A percentile compares a stretch with the other conserved stretches of the same genome.
Conservation (phyloP, 2,113 vertebrate species). For the Boulengeromyrus knoepffleri region DNA sequence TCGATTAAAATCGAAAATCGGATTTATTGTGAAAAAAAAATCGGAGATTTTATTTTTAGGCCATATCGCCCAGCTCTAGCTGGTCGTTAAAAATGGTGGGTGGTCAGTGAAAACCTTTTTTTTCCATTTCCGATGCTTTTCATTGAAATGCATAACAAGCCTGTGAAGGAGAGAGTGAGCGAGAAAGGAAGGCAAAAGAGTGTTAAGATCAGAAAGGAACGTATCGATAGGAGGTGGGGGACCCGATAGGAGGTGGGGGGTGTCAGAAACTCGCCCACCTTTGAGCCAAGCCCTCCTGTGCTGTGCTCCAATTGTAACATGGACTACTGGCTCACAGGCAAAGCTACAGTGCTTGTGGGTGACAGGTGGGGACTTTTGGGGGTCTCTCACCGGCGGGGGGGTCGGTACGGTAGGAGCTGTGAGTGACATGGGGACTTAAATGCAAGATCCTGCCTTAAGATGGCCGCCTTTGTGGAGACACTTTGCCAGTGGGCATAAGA, state of each 20-base stretch:
- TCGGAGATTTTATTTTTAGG: no score
- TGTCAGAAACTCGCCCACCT: neutral
- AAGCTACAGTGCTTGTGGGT: neutral
- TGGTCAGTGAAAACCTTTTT: constrained; percentile 8
- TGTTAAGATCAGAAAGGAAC: constrained; percentile 46
- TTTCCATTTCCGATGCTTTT: constrained; percentile 42
- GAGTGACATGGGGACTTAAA: neutral
- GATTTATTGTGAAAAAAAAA: no score
- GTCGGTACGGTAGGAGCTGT: neutral
- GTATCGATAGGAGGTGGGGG: constrained; percentile 56
- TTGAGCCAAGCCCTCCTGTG: neutral
- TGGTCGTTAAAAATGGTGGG: neutral
- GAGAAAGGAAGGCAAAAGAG: constrained; percentile 40
- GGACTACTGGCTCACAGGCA: neutral
- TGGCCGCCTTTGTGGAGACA: neutral
- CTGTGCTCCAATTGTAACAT: neutral
- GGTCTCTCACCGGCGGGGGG: neutral
- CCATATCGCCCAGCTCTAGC: neutral
- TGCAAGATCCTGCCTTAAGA: neutral
- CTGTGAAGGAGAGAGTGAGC: constrained; percentile 40
- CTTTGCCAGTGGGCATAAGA: neutral
- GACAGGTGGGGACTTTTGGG: constrained; percentile 11
- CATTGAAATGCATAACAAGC: constrained; percentile 41
- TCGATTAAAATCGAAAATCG: no score
- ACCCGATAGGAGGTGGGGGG: constrained; percentile 46